Percentiles rank a stretch among this genome's conserved stretches.
These are phyloP conservation scores for Cataglyphis hispanica DNA, from an alignment of 1,140 invertebrate genomes.

Conservation along the genomic window DNA sequence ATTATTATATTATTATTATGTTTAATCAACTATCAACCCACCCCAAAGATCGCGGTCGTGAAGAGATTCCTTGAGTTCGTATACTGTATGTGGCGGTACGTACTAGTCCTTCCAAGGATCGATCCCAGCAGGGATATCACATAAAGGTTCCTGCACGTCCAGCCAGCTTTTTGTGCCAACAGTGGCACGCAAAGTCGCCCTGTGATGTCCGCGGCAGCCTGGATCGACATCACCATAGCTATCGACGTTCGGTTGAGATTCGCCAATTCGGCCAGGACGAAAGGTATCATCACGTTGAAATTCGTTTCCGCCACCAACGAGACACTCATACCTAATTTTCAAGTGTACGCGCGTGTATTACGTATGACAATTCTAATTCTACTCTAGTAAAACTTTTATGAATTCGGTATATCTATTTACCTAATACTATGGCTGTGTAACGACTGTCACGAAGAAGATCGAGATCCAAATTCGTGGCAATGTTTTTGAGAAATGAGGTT, in stretches of 20 bases:
- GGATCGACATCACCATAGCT: slow-evolving; percentile 80
- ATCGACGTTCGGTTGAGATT: slow-evolving; percentile 76
- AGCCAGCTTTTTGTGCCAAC: slow-evolving; percentile 73
- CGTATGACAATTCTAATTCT: neutral
- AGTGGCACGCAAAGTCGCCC: slow-evolving; percentile 82
- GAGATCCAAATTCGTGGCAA: slow-evolving; percentile 62
- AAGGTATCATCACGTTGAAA: slow-evolving; percentile 81
- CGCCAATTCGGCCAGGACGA: slow-evolving; percentile 80
- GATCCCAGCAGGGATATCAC: slow-evolving; percentile 80
- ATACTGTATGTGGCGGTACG: slow-evolving; percentile 67
- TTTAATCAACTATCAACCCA: slow-evolving; percentile 58
- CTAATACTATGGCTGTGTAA: slow-evolving; percentile 66
- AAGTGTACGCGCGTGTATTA: neutral
- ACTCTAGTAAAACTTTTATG: neutral
- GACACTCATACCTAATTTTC: slow-evolving; percentile 67
- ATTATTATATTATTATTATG: neutral
- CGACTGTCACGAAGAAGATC: slow-evolving; percentile 67
- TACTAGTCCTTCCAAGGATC: slow-evolving; percentile 80
- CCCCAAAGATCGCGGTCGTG: slow-evolving; percentile 50
- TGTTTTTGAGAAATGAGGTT: slow-evolving; percentile 7
- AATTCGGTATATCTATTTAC: slow-evolving; percentile 48
- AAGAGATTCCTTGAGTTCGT: slow-evolving; percentile 62
- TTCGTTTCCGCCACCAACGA: slow-evolving; percentile 76
- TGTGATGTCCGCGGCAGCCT: slow-evolving; percentile 79
- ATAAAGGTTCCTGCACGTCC: slow-evolving; percentile 80